phyloP scores from a whole-genome alignment of 2,113 vertebrate species.

The Sorex araneus region DNA sequence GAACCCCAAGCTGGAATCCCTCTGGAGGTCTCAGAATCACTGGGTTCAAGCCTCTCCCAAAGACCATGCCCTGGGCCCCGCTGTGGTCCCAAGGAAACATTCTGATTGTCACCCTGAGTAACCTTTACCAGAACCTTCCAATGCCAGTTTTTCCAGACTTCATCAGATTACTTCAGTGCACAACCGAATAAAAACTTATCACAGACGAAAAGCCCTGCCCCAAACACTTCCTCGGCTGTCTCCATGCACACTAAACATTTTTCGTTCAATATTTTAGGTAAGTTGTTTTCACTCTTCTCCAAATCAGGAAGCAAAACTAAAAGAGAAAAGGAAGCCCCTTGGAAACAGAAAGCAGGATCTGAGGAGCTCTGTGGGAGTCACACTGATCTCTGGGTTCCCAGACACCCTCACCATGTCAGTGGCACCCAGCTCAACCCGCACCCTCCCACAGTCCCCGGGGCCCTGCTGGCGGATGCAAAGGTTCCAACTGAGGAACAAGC shows the following conservation, averaged over 20 bases:
- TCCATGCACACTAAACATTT: neutral
- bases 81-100: neutral
- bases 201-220: neutral
- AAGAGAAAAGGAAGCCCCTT: neutral
- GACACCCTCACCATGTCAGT: neutral
- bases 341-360: neutral
- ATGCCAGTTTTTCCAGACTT: neutral
- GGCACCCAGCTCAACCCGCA: neutral
- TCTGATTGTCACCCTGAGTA: too few relatives aligned
- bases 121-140: neutral
- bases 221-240: neutral
- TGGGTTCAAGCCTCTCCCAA: neutral
- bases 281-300: neutral
- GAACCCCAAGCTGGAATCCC: neutral
- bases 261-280: neutral
- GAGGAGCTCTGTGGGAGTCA: neutral
- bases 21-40: neutral
- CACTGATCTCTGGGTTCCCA: neutral
- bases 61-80: neutral
- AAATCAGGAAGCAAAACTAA: conserved; percentile 27
- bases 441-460: neutral
- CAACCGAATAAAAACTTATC: neutral
- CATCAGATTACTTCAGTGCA: neutral
- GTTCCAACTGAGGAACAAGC: too few relatives aligned
- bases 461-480: too few relatives aligned